Conservation (phyloP, 2,888 invertebrate genomes). For the Netelia melanura region DNA sequence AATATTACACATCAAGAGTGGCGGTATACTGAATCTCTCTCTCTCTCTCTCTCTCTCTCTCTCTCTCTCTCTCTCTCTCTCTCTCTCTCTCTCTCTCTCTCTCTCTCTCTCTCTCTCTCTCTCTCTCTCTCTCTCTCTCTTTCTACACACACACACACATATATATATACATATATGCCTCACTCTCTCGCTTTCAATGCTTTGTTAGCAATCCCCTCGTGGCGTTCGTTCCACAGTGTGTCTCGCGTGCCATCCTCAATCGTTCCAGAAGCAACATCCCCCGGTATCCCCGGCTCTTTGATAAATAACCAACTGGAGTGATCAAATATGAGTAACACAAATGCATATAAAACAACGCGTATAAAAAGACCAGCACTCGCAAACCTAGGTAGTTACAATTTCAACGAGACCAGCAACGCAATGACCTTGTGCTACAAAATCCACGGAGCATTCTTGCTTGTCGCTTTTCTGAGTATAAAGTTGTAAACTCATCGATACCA, state of each 20-base stretch:
- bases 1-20: slow-evolving; percentile 72
- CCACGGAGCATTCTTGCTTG: no score
- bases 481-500: no score
- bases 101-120: slow-evolving; percentile 28
- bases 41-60: slow-evolving; percentile 27
- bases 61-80: slow-evolving; percentile 19
- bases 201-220: slow-evolving; percentile 39
- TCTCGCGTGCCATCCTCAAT: slow-evolving; percentile 59
- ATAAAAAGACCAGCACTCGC: no score
- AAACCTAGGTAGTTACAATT: no score
- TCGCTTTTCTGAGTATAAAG: no score
- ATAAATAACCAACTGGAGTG: slow-evolving; percentile 48
- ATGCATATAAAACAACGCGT: no score
- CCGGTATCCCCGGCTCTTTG: slow-evolving; percentile 26
- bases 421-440: no score
- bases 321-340: neutral
- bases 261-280: slow-evolving; percentile 55
- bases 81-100: slow-evolving; percentile 23
- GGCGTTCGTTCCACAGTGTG: slow-evolving; percentile 50
- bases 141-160: no score
- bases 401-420: no score
- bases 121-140: slow-evolving; percentile 26
- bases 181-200: slow-evolving; percentile 10
- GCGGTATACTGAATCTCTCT: slow-evolving; percentile 46
- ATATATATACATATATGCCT: neutral